Conservation (phyloP, 2,113 vertebrate genomes). For the Anhinga rufa region DNA sequence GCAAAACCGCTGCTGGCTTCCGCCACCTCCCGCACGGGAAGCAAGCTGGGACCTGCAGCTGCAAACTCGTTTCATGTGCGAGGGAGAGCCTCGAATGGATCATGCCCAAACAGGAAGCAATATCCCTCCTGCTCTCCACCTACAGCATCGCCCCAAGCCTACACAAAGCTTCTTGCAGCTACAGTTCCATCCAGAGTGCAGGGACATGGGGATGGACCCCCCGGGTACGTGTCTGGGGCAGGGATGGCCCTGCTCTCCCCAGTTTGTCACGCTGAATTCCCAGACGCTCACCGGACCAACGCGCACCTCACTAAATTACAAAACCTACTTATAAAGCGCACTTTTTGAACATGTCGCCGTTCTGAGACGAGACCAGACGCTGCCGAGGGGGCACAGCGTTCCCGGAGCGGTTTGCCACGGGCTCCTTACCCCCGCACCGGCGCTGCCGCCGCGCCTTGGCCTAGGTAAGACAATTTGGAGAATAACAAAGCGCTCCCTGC, state of each 20-base stretch:
- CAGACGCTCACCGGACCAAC: background rate
- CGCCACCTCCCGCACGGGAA: background rate
- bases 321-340: background rate
- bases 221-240: accelerated
- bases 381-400: accelerated
- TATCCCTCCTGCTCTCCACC: background rate
- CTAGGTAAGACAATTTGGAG: background rate
- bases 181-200: accelerated
- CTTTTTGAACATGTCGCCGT: accelerated
- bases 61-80: background rate
- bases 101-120: background rate
- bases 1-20: background rate
- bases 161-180: background rate
- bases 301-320: background rate
- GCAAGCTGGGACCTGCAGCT: background rate
- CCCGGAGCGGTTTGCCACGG: accelerated
- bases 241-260: background rate
- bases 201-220: background rate
- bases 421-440: background rate
- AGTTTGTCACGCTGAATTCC: background rate
- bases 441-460: background rate
- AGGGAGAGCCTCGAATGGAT: background rate
- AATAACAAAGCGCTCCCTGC: slow-evolving; percentile 1
- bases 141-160: background rate
- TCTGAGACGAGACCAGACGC: accelerated